phyloP scores from a whole-genome alignment of 2,888 invertebrate species.

The Eueremaeus valkanovi region DNA sequence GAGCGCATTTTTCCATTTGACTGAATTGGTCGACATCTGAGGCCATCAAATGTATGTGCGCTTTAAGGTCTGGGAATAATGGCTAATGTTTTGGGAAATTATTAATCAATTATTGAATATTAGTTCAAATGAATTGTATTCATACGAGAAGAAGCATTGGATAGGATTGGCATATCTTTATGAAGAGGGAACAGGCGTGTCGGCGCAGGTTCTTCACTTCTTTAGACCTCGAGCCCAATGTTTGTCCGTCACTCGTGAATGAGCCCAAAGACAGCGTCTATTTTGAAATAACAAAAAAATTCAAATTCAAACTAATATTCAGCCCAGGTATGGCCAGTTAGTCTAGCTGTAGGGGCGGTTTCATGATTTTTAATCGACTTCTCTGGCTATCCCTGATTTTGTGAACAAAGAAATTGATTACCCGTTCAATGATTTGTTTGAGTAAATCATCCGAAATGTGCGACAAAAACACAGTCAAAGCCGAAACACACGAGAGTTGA shows the following conservation, averaged over 20 bases:
- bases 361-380: too few species aligned
- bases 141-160: conserved; percentile 67
- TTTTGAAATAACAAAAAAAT: conserved; percentile 30
- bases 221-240: conserved; percentile 64
- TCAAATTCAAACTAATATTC: too few species aligned
- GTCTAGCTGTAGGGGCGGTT: too few species aligned
- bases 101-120: not conserved
- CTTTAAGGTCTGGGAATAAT: conserved; percentile 25
- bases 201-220: conserved; percentile 76
- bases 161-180: conserved; percentile 82
- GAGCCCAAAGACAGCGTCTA: conserved; percentile 75
- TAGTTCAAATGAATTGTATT: conserved; percentile 17
- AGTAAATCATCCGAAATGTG: conserved; percentile 50
- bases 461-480: conserved; percentile 82
- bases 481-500: conserved; percentile 83
- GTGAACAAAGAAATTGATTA: too few species aligned
- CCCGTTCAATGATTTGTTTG: conserved; percentile 39
- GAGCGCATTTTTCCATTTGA: conserved; percentile 74
- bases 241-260: conserved; percentile 65
- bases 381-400: too few species aligned
- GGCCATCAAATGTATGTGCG: conserved; percentile 12
- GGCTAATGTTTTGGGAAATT: not conserved
- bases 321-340: too few species aligned
- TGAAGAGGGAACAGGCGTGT: conserved; percentile 83
- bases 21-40: conserved; percentile 60